Base-by-base conservation (phyloP, 2,797 vertebrate genomes). In the Trichosurus vulpecula region DNA sequence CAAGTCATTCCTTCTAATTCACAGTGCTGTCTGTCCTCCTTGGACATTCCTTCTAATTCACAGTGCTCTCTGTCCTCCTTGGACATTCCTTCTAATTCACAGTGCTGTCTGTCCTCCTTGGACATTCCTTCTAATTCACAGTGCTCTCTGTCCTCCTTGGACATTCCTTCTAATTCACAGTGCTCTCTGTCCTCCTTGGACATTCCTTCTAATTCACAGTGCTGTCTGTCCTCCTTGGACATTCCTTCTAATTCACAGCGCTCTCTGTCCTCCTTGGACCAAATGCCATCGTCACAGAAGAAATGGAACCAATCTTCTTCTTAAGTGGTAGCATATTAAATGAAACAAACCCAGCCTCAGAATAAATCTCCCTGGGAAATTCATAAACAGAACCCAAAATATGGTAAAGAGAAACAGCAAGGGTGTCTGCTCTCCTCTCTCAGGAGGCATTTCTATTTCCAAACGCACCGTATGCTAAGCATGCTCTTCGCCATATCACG, bases 261-360 rank as follows among this genome's bases (percentile, higher is more conserved):
- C 52, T 81, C n/a, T 47, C 5, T 52, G 11, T 92, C 54, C 91
- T 25, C 25, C 11, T 93, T 54, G n/a, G 47, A 30, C 81, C 66
- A 66, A 93, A 54, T 93, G 41, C 22, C 52, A 6, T 12, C 58
- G 87, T 54, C 13, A 61, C n/a, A 19, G 5, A 13, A 54, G 90
- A 93, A 91, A 61, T 0, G 58, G 92, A 92, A 66, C 19, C 54
- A 14, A 1, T 87, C 14, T 53, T 93, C 41, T 97, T 96, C 27
- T 47, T 51, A 47, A 87, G 22, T 51, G 41, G 22, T 27, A 87
- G 74, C 19, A 87, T 87, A 51, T 87, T 87, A 87, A 51, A 87
- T 87, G 41, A 51, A 74, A 51, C 9, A 87, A 87, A 10, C 22
- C 74, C 25, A 87, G 41, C 5, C 74, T 91, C 57, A 89, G 94